Evolutionary conservation across 2,113 vertebrate species (phyloP), one percentile per base, ranked within the genome.

Genomic region (Brachyhypopomus occidentalis): DNA sequence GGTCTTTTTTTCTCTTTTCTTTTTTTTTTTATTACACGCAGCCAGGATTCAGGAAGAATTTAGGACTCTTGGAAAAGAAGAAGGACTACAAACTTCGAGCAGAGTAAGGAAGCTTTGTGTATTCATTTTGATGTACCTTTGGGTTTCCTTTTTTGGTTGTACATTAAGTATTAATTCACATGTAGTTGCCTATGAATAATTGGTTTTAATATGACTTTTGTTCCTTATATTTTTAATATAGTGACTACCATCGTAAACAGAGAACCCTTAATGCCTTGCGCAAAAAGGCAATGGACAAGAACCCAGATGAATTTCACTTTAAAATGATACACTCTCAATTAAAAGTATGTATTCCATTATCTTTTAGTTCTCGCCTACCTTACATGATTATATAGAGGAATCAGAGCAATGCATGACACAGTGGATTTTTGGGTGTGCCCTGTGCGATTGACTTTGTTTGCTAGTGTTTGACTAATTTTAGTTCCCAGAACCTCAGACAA

Each of bases 261-360:
- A 95, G 96, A 83, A 95, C 93, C 0, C 94, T 99, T 66, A 82
- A 88, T 84, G 96, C 95, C 0, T 93, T 99, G 60, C 95, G 95
- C 0, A 97, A 94, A 90, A 98, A 97, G 87, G 97, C 97, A 12
- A 88, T 95, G 92, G 96, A 98, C 69, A 98, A 96, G 90, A 99
- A 99, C 86, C 95, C 95, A 0, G 97, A 99, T 93, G 98, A 99
- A 88, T 99, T 99, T 91, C 97, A 99, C 88, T 95, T 92, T 86
- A 97, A 95, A 63, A 99, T 99, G 98, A 95, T 96, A 80, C 94
- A 88, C 5, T 81, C 94, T 1, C 86, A 94, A 72, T 91, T 97
- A 69, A 86, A 96, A 96, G 98, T 96, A 67, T 87, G 88, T 25
- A 3, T 5, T 17, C 0, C 27, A 25, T 23, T 20, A 45, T 45